Evolutionary conservation across 2,888 invertebrate genomes (phyloP), one percentile per base, ranked within the genome.

Genomic region (Scaptomyza polygonia): DNA sequence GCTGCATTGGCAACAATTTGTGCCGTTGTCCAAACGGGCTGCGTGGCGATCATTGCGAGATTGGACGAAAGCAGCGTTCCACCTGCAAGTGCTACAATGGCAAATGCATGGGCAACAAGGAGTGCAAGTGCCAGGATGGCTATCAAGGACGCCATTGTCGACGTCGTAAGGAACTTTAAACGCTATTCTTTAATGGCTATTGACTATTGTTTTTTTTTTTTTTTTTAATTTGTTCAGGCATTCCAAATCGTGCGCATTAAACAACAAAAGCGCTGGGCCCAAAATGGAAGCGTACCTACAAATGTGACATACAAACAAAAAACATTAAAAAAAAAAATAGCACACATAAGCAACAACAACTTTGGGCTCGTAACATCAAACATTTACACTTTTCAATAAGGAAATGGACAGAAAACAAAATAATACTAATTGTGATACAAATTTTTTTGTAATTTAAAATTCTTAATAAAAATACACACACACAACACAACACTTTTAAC

Each of bases 41-140:
- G 80, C 94, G 94, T 72, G 98, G 98, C 11, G 95, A 97, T 92
- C 97, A 97, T 92, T 98, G 98, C 91, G 98, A 98, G 93, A 96
- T 97, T 88, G 97, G 96, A 47, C 93, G 96, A 77, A 93, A 95
- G 27, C 94, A 94, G 79, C 93, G 95, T 72, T 95, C 95, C 39
- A 94, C 95, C 56, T 96, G 96, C 91, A 94, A 94, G 72, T 97
- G 97, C 86, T 94, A 94, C 77, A 96, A 97, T 91, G 97, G 97
- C 52, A 93, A 93, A 65, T 97, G 97, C 89, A 92, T 93, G 74
- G 93, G 93, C 57, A 94, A 93, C 78, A 95, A 95, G 81, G 71
- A 67, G 16, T 97, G 97, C 90, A 94, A 94, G 77, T 97, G 97
- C 91, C 94, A 96, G 84, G 93, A 94, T n/a, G 97, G 97, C 67